Evolutionary conservation across 2,113 vertebrate species (phyloP).

Genomic region (Brienomyrus brachyistius): DNA sequence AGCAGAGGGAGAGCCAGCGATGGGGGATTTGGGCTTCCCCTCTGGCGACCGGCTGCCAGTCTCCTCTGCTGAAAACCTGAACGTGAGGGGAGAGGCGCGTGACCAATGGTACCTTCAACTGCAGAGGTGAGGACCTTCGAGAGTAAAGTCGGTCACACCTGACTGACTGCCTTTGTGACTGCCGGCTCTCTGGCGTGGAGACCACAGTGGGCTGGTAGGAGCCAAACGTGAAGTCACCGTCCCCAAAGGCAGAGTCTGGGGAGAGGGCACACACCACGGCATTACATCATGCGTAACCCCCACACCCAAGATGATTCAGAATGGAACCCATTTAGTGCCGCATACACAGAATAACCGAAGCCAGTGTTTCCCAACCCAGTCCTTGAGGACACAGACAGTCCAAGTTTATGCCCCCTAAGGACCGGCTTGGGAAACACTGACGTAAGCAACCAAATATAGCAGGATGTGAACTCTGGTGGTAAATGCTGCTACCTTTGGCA

Average conservation of each 20-base stretch:
- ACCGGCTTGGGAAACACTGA: background rate
- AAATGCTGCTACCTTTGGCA: slow-evolving; percentile 41
- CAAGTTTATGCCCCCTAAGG: background rate
- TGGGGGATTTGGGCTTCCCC: slow-evolving; percentile 45
- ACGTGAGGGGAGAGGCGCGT: background rate
- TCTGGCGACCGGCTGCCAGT: slow-evolving; percentile 50
- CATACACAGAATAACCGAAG: background rate
- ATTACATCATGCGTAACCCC: background rate
- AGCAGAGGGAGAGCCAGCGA: slow-evolving; percentile 28
- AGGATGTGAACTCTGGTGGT: background rate
- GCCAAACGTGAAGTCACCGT: slow-evolving; percentile 71
- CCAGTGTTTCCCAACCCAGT: background rate
- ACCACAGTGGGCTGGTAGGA: slow-evolving; percentile 73
- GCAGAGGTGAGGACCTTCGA: background rate
- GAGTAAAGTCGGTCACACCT: slow-evolving; percentile 55
- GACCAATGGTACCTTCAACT: background rate
- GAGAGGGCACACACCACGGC: background rate
- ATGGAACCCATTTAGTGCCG: background rate
- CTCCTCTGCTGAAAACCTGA: slow-evolving; percentile 71
- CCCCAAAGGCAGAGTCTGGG: slow-evolving; percentile 23
- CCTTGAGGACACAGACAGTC: background rate
- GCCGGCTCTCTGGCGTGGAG: slow-evolving; percentile 54
- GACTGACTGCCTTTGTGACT: slow-evolving; percentile 63
- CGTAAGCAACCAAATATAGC: background rate
- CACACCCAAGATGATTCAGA: background rate